Conservation (phyloP, 2,797 vertebrate genomes). For the Micromesistius poutassou region DNA sequence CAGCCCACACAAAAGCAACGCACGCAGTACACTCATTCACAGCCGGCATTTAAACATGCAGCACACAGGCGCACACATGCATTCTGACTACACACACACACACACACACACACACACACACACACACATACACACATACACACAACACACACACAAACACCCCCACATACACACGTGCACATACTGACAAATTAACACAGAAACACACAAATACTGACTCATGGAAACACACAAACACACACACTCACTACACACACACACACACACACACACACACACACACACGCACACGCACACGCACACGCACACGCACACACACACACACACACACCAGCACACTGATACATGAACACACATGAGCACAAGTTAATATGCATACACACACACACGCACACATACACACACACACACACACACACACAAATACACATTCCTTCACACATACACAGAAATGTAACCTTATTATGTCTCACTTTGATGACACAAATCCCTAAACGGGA, state of each 20-base stretch:
- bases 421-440: background rate
- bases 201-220: constrained; percentile 4
- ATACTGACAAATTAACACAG: background rate
- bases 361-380: background rate
- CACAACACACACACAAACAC: constrained; percentile 8
- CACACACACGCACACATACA: constrained; percentile 7
- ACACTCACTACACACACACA: background rate
- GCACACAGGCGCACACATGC: background rate
- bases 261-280: constrained; percentile 2
- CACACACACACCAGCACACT: background rate
- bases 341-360: background rate
- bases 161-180: background rate
- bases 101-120: constrained; percentile 2
- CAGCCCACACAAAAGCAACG: background rate
- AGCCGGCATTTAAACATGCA: background rate
- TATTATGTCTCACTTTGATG: background rate
- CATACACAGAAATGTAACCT: background rate
- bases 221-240: background rate
- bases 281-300: background rate
- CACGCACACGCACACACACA: constrained; percentile 1
- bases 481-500: background rate
- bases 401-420: background rate
- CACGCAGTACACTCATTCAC: background rate
- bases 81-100: background rate
- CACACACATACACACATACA: background rate